phyloP scores from a whole-genome alignment of 2,888 invertebrate genomes.

The Pteria penguin region DNA sequence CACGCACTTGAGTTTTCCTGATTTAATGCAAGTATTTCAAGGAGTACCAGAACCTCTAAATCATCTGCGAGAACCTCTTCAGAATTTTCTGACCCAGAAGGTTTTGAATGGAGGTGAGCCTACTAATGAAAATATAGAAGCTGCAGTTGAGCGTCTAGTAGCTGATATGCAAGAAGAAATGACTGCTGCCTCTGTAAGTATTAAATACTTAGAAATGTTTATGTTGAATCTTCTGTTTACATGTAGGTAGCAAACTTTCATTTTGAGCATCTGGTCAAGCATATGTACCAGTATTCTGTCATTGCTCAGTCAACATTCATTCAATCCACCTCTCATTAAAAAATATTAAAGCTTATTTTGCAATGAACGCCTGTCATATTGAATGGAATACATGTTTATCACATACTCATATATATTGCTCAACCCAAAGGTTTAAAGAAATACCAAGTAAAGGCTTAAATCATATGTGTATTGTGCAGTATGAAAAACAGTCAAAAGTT shows the following conservation, averaged over 20 bases:
- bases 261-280: background rate
- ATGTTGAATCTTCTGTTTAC: background rate
- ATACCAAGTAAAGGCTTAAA: too few relatives aligned
- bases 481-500: too few relatives aligned
- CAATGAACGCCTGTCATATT: too few relatives aligned
- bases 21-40: constrained; percentile 79
- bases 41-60: constrained; percentile 81
- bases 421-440: too few relatives aligned
- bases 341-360: too few relatives aligned
- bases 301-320: background rate
- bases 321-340: background rate
- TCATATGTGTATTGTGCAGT: too few relatives aligned
- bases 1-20: constrained; percentile 78
- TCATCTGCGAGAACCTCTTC: constrained; percentile 81
- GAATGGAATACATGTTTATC: too few relatives aligned
- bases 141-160: constrained; percentile 81
- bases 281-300: background rate
- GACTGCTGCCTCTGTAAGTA: constrained; percentile 80
- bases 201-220: too few relatives aligned
- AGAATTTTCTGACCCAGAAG: constrained; percentile 81
- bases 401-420: too few relatives aligned
- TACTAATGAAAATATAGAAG: constrained; percentile 79
- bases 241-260: background rate
- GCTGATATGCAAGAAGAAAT: constrained; percentile 80
- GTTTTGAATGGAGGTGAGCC: constrained; percentile 80